Percentiles rank a stretch among this genome's conserved stretches.
Conservation (phyloP, 2,113 vertebrate species). For the Varanus komodoensis region DNA sequence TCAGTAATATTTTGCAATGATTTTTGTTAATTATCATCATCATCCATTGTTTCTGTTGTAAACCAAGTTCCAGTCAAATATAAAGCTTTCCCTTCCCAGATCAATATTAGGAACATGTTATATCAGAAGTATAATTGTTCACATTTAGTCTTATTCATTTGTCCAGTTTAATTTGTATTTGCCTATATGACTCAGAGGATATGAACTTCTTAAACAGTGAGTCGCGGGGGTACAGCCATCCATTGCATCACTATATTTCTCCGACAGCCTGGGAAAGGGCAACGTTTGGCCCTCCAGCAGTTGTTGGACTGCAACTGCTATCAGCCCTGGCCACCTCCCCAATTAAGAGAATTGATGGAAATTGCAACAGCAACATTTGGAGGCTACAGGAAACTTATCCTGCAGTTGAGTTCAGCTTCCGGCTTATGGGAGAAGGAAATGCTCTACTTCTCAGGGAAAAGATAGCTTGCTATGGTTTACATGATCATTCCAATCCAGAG, state of each 20-base stretch:
- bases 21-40: background rate
- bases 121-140: background rate
- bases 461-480: background rate
- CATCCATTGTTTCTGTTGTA: background rate
- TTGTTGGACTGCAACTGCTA: no score
- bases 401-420: no score
- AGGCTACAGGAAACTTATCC: no score
- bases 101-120: background rate
- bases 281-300: no score
- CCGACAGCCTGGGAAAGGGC: background rate
- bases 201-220: background rate
- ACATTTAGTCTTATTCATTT: background rate
- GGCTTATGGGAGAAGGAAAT: background rate
- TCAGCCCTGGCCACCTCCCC: no score
- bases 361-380: no score
- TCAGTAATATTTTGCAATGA: background rate
- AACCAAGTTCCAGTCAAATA: background rate
- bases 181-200: background rate
- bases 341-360: no score
- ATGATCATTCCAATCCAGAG: no score
- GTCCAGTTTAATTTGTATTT: background rate
- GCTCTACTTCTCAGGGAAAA: background rate
- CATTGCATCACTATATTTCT: background rate
- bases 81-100: no score
- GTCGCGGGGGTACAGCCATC: background rate